phyloP scores from a whole-genome alignment of 2,888 invertebrate genomes.

The Sepiola atlantica region DNA sequence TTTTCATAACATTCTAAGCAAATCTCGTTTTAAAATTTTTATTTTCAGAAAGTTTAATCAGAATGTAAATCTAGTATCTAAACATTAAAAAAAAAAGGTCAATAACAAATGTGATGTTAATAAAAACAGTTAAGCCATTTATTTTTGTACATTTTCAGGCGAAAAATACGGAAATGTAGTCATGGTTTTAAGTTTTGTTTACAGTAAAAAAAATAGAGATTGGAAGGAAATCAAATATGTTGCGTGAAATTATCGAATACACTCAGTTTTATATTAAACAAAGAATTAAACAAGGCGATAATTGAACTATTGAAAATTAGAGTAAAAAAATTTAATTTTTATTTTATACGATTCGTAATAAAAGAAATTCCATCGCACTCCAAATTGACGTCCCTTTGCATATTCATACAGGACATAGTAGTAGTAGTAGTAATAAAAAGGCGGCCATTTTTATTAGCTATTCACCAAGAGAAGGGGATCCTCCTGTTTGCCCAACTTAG shows the following conservation, averaged over 20 bases:
- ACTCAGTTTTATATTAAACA: background rate
- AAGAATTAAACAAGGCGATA: background rate
- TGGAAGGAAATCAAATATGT: background rate
- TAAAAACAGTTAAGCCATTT: background rate
- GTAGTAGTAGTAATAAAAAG: background rate
- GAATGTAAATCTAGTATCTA: background rate
- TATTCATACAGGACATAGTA: background rate
- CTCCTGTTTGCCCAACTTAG: background rate
- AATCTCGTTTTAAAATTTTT: no score
- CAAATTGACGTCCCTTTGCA: background rate
- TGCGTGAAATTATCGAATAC: background rate
- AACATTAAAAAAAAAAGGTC: background rate
- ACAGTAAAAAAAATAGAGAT: background rate
- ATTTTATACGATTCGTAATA: background rate
- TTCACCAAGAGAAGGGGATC: background rate
- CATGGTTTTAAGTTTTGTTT: slow-evolving; percentile 16
- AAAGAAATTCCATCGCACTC: background rate
- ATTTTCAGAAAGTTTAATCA: background rate
- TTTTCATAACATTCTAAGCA: no score
- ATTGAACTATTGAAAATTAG: no score
- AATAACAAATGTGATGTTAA: background rate
- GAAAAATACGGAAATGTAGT: background rate
- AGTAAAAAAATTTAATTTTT: background rate
- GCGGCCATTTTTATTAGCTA: background rate
- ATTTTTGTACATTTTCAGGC: background rate